Conservation (phyloP, 2,888 invertebrate species). For the Papilio gigon region DNA sequence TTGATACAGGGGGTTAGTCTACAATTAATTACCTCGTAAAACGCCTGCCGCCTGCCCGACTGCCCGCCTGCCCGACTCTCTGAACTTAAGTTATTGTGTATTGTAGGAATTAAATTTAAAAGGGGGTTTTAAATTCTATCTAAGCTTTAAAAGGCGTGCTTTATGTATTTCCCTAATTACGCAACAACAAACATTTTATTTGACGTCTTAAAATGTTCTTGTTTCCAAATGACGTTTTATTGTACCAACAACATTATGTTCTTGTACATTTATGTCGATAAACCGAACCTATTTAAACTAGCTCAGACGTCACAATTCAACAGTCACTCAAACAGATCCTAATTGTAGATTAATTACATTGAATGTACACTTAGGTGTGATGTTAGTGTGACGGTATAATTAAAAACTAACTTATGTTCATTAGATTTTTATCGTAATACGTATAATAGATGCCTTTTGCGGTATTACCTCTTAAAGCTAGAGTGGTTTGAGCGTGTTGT, state of each 20-base stretch:
- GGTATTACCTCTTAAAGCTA: too few species aligned
- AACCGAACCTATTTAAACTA: not conserved
- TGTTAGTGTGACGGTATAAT: too few species aligned
- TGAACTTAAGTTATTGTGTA: conserved; percentile 37
- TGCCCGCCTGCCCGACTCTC: conserved; percentile 29
- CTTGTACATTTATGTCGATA: not conserved
- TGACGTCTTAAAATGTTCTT: conserved; percentile 14
- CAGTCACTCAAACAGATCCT: too few species aligned
- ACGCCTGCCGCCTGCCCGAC: conserved; percentile 38
- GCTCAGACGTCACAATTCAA: too few species aligned
- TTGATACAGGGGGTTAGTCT: conserved; percentile 32
- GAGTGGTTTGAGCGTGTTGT: too few species aligned
- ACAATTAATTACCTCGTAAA: conserved; percentile 42
- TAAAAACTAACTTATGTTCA: too few species aligned
- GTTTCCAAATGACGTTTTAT: not conserved
- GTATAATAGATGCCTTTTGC: too few species aligned
- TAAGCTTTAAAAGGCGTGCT: conserved; percentile 39
- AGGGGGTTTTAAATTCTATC: conserved; percentile 35
- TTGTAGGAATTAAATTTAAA: conserved; percentile 40
- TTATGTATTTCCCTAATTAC: conserved; percentile 24
- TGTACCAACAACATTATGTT: not conserved
- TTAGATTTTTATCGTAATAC: too few species aligned
- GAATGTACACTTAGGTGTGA: too few species aligned
- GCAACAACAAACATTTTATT: conserved; percentile 29
- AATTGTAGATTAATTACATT: too few species aligned